phyloP scores from a whole-genome alignment of 2,888 invertebrate genomes.

The Drosophila anomalata region DNA sequence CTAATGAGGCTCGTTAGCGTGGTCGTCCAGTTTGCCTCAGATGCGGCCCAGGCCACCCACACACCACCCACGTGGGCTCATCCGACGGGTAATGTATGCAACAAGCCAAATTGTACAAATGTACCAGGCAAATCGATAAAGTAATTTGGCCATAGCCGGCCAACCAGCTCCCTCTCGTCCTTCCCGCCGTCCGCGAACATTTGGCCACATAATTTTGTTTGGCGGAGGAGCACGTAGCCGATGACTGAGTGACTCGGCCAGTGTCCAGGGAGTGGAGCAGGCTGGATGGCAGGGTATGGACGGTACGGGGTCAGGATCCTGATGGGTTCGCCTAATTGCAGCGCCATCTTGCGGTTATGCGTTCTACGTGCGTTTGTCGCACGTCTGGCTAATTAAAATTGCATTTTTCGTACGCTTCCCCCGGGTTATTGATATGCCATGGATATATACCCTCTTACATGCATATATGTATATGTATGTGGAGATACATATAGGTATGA shows the following conservation, averaged over 20 bases:
- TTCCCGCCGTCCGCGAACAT: slow-evolving; percentile 36
- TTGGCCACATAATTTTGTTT: slow-evolving; percentile 75
- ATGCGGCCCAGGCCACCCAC: not conserved
- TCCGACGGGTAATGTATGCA: slow-evolving; percentile 65
- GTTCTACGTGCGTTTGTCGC: slow-evolving; percentile 71
- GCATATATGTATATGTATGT: slow-evolving; percentile 3
- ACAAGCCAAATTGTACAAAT: slow-evolving; percentile 75
- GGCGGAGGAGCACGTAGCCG: slow-evolving; percentile 65
- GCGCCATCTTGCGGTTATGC: slow-evolving; percentile 75
- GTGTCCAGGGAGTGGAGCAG: slow-evolving; percentile 1
- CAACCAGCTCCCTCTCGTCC: not conserved
- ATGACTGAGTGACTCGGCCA: slow-evolving; percentile 42
- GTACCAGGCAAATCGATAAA: slow-evolving; percentile 76
- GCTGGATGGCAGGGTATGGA: not conserved
- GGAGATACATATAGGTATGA: not conserved
- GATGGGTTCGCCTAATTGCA: slow-evolving; percentile 67
- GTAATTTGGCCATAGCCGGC: slow-evolving; percentile 70
- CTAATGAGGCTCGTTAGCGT: slow-evolving; percentile 78
- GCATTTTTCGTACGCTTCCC: slow-evolving; percentile 59
- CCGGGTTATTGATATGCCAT: slow-evolving; percentile 46
- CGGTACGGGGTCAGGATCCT: not conserved
- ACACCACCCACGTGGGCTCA: slow-evolving; percentile 4
- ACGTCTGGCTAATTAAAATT: slow-evolving; percentile 76
- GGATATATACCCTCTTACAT: slow-evolving; percentile 18
- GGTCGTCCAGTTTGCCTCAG: slow-evolving; percentile 47